Evolutionary conservation across 2,113 vertebrate genomes (phyloP).

Genomic region (Axis porcinus): DNA sequence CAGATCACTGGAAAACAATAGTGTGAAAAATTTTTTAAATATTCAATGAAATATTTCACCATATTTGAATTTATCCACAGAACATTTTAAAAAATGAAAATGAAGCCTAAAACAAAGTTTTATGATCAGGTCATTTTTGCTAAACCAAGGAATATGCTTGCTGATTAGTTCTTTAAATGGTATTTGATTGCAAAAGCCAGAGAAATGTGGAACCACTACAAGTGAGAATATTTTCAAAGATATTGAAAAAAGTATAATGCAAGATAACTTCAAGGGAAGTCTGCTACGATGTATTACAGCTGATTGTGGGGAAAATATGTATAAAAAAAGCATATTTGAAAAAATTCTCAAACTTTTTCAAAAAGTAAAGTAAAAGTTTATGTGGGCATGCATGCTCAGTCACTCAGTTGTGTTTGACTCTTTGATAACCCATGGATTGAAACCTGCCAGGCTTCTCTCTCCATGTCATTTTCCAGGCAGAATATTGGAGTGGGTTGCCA

Average conservation of each 20-base stretch:
- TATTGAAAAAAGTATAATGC: neutral
- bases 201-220: neutral
- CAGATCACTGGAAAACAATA: neutral
- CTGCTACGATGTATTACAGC: neutral
- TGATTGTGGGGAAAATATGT: neutral
- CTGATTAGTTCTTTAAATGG: neutral
- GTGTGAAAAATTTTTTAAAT: neutral
- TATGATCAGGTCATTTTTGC: neutral
- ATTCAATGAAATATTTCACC: neutral
- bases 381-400: neutral
- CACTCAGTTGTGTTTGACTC: neutral
- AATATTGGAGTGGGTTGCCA: neutral
- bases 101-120: neutral
- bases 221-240: neutral
- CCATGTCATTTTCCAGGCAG: neutral
- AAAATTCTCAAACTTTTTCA: neutral
- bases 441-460: neutral
- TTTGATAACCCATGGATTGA: neutral
- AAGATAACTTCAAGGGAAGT: neutral
- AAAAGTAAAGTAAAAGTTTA: neutral
- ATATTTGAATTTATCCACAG: neutral
- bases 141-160: neutral
- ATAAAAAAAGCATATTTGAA: neutral
- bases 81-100: neutral
- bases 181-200: neutral